These are phyloP conservation scores for Ornithorhynchus anatinus DNA, from an alignment of 2,113 vertebrate species.

Conservation along the genomic window DNA sequence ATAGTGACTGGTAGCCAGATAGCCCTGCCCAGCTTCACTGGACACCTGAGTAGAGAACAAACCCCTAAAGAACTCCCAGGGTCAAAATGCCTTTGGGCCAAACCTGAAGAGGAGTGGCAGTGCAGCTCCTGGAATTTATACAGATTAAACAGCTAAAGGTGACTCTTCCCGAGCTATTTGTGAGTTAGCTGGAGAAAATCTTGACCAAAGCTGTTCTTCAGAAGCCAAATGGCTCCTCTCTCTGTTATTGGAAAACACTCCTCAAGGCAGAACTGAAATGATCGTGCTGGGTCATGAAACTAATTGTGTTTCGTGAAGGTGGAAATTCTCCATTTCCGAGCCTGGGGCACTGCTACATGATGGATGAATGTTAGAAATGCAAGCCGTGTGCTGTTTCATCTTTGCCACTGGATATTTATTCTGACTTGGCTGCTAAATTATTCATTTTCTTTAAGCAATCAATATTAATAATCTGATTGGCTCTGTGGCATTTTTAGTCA, in stretches of 20 bases:
- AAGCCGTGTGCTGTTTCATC: slow-evolving; percentile 69
- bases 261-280: slow-evolving; percentile 37
- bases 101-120: too few relatives aligned
- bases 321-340: slow-evolving; percentile 72
- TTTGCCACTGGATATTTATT: slow-evolving; percentile 80
- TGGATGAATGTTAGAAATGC: slow-evolving; percentile 69
- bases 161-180: slow-evolving; percentile 39
- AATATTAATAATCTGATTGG: slow-evolving; percentile 89
- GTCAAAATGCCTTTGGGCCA: too few relatives aligned
- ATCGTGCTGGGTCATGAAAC: slow-evolving; percentile 72
- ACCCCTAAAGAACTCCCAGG: too few relatives aligned
- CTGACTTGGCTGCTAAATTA: slow-evolving; percentile 82
- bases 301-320: slow-evolving; percentile 71
- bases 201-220: slow-evolving; percentile 38
- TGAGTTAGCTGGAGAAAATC: slow-evolving; percentile 48
- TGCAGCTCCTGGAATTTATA: too few relatives aligned
- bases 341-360: slow-evolving; percentile 58
- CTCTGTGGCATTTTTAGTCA: slow-evolving; percentile 85
- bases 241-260: slow-evolving; percentile 41
- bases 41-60: too few relatives aligned
- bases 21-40: too few relatives aligned
- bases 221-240: neutral
- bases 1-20: too few relatives aligned
- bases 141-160: slow-evolving; percentile 47
- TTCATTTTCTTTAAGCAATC: slow-evolving; percentile 88